Percentiles rank a stretch among this genome's conserved stretches.
Conservation (phyloP, 92 coral and sea anemone genomes). For the Heliopora coerulea region DNA sequence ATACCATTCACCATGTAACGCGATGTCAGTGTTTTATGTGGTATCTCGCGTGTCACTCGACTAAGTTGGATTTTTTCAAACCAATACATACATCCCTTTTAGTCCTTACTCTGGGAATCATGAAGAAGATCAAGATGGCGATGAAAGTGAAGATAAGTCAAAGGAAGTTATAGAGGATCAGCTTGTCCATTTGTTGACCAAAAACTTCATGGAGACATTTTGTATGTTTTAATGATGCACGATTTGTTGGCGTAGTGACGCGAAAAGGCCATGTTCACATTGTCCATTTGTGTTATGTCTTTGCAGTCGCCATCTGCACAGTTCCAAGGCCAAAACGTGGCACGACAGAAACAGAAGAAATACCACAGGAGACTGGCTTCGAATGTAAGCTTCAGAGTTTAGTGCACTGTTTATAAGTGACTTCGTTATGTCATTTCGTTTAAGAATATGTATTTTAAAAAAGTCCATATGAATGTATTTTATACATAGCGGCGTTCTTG, state of each 20-base stretch:
- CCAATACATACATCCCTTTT: no score
- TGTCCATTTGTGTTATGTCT: not conserved
- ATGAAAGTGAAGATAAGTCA: conserved; percentile 66
- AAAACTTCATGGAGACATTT: conserved; percentile 83
- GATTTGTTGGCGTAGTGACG: no score
- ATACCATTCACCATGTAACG: no score
- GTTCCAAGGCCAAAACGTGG: not conserved
- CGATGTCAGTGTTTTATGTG: no score
- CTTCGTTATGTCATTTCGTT: not conserved
- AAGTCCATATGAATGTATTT: no score
- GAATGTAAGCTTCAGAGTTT: not conserved
- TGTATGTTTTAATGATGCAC: conserved; percentile 54
- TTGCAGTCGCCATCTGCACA: conserved; percentile 23
- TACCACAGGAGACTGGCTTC: not conserved
- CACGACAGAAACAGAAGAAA: not conserved
- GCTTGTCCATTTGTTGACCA: conserved; percentile 74
- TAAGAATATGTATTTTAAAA: no score
- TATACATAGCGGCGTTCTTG: no score
- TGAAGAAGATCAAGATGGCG: conserved; percentile 33
- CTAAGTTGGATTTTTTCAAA: no score
- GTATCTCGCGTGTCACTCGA: no score
- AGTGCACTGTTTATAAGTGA: not conserved
- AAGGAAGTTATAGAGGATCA: conserved; percentile 87
- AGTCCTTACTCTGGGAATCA: conserved; percentile 6
- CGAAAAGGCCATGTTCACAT: not conserved